Evolutionary conservation across 2,797 vertebrate genomes (phyloP), one percentile per base, ranked within the genome.

Genomic region (Prionace glauca): DNA sequence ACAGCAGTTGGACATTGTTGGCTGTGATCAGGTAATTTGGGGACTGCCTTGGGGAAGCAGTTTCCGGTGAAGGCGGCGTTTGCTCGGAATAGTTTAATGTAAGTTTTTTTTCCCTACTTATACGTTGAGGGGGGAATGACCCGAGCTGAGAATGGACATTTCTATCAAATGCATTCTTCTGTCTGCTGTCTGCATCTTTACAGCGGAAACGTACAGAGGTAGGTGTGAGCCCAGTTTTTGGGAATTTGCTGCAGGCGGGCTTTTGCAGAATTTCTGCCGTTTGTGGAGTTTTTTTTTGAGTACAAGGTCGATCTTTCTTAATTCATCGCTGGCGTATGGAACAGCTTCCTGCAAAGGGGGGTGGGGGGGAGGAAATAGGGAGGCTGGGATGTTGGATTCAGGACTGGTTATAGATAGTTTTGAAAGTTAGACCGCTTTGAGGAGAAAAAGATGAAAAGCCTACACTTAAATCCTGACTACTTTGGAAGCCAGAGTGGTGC

Each of bases 41-140:
- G 67, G 36, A 45, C 93, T 95, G 71, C 22, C 36, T 77, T 56
- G 26, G 71, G 45, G 71, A 72, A 95, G 93, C 7, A 16, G 93
- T 95, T 95, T 95, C 93, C 93, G 93, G 93, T 95, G 77, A 95
- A 95, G 93, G 93, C 93, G 71, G 93, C 24, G 93, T 95, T 95
- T 56, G n/a, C 45, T 95, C 41, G 69, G 45, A 50, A 71, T 20
- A n/a, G 93, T 77, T 95, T 74, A 72, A 95, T 95, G 45, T 56
- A 77, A 50, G 8, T 36, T 3, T 94, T 72, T 65, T 67, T 86
- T 24, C 20, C 20, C 16, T 8, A 65, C 65, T 67, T 26, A 72
- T 71, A 77, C 71, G 69, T 60, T 72, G 45, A 41, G 32, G 71
- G 50, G 29, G 69, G 50, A 72, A 72, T 45, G 14, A 16, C 3